Conservation (phyloP, 2,888 invertebrate genomes). For the Lobophora halterata region DNA sequence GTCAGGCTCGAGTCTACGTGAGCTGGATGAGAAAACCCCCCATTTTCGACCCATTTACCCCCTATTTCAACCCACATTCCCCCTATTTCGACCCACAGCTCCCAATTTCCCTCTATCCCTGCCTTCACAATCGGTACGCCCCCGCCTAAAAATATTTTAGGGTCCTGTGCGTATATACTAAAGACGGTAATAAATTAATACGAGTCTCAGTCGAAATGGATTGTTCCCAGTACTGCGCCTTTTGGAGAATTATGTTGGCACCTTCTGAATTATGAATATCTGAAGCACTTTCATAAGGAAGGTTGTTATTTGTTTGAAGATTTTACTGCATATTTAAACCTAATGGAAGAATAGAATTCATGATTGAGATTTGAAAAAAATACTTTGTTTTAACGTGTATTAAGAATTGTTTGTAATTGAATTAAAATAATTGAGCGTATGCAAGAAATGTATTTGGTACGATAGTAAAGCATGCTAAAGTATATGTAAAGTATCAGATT, state of each 20-base stretch:
- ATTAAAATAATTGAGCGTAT: too few relatives aligned
- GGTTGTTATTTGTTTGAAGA: slow-evolving; percentile 16
- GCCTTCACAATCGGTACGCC: slow-evolving; percentile 25
- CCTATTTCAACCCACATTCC: too few relatives aligned
- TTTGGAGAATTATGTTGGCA: slow-evolving; percentile 14
- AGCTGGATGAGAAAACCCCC: slow-evolving; percentile 35
- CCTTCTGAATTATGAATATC: slow-evolving; percentile 19
- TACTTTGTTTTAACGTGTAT: too few relatives aligned
- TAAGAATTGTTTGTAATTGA: too few relatives aligned
- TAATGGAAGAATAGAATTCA: too few relatives aligned
- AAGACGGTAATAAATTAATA: slow-evolving; percentile 29
- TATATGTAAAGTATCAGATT: too few relatives aligned
- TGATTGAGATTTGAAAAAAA: too few relatives aligned
- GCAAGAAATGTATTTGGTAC: too few relatives aligned
- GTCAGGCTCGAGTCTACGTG: slow-evolving; percentile 40
- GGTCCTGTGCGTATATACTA: slow-evolving; percentile 24
- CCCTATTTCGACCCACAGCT: too few relatives aligned
- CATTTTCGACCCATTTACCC: too few relatives aligned
- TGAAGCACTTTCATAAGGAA: slow-evolving; percentile 5
- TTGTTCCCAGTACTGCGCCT: slow-evolving; percentile 20
- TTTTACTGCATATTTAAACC: too few relatives aligned
- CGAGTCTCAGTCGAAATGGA: slow-evolving; percentile 19
- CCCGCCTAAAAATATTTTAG: slow-evolving; percentile 35
- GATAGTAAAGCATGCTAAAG: too few relatives aligned
- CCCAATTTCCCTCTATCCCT: slow-evolving; percentile 4